These are phyloP conservation scores for Caerostris extrusa DNA, from an alignment of 1,140 invertebrate genomes.

Conservation along the genomic window DNA sequence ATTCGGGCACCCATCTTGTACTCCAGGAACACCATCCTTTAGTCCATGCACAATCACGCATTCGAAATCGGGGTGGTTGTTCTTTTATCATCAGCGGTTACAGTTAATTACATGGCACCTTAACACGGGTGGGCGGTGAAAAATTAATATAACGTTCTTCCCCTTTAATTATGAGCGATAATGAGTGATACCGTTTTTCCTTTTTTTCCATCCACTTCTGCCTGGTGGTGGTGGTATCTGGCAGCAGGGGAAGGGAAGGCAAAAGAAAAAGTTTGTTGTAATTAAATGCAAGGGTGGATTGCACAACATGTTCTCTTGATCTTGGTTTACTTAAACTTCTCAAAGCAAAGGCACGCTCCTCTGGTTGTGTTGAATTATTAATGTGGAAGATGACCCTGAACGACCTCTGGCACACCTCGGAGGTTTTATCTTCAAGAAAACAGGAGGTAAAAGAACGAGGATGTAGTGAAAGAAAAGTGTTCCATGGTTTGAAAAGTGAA, in stretches of 20 bases:
- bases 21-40: neutral
- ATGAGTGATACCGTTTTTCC: constrained; percentile 35
- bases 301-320: neutral
- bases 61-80: constrained; percentile 15
- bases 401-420: neutral
- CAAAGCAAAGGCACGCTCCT: neutral
- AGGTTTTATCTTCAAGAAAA: neutral
- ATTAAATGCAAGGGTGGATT: constrained; percentile 27
- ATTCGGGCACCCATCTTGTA: neutral
- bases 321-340: constrained; percentile 6
- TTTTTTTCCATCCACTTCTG: neutral
- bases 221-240: neutral
- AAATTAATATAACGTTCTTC: constrained; percentile 58
- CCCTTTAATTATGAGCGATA: constrained; percentile 60
- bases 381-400: constrained; percentile 17
- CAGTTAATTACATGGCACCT: constrained; percentile 57
- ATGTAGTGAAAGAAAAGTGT: neutral
- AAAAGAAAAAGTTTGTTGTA: constrained; percentile 7
- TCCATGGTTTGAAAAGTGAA: neutral
- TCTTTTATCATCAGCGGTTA: constrained; percentile 41
- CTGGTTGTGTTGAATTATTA: constrained; percentile 29
- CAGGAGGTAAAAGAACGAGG: neutral
- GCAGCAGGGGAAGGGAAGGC: neutral
- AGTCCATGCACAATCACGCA: constrained; percentile 1
- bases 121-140: constrained; percentile 52